phyloP scores from a whole-genome alignment of 2,888 invertebrate genomes.

The Cistogaster globosa region DNA sequence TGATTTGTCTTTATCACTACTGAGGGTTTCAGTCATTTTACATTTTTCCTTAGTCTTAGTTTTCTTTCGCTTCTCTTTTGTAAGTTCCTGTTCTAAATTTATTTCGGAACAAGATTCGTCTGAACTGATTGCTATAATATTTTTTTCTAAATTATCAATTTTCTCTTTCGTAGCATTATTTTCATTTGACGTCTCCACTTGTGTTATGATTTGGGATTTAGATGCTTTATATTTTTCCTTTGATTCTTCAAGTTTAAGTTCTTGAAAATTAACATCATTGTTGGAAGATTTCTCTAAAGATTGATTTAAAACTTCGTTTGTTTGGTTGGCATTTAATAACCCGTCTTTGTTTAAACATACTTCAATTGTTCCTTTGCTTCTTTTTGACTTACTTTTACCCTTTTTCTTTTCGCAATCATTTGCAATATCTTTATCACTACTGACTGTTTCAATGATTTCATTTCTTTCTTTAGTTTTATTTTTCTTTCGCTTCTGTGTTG shows the following conservation, averaged over 20 bases:
- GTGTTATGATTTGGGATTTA: conserved; percentile 4
- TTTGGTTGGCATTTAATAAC: too few species aligned
- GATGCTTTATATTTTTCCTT: too few species aligned
- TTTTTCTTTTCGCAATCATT: too few species aligned
- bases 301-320: too few species aligned
- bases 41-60: conserved; percentile 55
- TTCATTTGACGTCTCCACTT: neutral
- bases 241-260: too few species aligned
- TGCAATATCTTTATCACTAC: too few species aligned
- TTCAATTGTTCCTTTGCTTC: too few species aligned
- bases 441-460: neutral
- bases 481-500: conserved; percentile 39
- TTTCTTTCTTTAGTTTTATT: conserved; percentile 56
- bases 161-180: neutral
- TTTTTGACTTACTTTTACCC: too few species aligned
- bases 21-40: neutral
- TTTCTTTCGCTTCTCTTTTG: conserved; percentile 41
- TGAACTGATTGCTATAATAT: neutral
- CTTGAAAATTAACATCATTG: too few species aligned
- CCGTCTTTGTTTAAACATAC: too few species aligned
- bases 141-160: neutral
- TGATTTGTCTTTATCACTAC: too few species aligned
- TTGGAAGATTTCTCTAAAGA: too few species aligned
- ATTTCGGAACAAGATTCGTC: neutral
- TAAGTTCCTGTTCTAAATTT: conserved; percentile 10